These are phyloP conservation scores for Phalera bucephala DNA, from an alignment of 2,888 invertebrate genomes.

Conservation along the genomic window DNA sequence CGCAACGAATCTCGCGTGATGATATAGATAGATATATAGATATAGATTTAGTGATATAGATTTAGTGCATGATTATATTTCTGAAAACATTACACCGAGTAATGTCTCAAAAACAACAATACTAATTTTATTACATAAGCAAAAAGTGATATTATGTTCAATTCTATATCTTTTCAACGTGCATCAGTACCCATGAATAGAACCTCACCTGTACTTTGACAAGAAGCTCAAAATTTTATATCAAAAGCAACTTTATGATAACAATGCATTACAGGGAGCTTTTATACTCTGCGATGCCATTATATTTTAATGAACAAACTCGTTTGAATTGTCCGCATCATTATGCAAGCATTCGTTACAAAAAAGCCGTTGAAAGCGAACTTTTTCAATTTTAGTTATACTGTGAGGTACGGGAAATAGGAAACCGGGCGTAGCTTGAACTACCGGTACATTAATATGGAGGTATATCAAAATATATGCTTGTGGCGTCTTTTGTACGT, in stretches of 20 bases:
- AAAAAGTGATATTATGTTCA: too few relatives aligned
- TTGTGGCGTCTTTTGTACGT: too few relatives aligned
- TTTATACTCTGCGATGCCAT: constrained; percentile 25
- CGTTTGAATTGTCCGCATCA: constrained; percentile 40
- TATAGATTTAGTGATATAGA: too few relatives aligned
- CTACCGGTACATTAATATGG: neutral
- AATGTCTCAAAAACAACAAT: too few relatives aligned
- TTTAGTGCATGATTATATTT: too few relatives aligned
- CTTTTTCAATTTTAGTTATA: constrained; percentile 43
- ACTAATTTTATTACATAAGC: too few relatives aligned
- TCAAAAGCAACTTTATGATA: constrained; percentile 27
- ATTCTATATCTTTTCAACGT: too few relatives aligned
- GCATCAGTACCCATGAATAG: too few relatives aligned
- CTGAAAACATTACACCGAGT: too few relatives aligned
- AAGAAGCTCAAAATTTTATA: constrained; percentile 13
- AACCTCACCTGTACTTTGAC: constrained; percentile 2
- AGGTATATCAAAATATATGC: neutral
- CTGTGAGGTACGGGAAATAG: constrained; percentile 14
- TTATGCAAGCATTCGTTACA: constrained; percentile 36
- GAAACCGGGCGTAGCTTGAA: constrained; percentile 3
- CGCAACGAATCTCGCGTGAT: too few relatives aligned
- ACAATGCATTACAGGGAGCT: constrained; percentile 30
- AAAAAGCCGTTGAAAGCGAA: constrained; percentile 32
- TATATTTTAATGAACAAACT: constrained; percentile 43
- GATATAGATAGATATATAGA: too few relatives aligned